Evolutionary conservation across 2,113 vertebrate species (phyloP), one percentile per base, ranked within the genome.

Genomic region (Sporophila hypoxantha): DNA sequence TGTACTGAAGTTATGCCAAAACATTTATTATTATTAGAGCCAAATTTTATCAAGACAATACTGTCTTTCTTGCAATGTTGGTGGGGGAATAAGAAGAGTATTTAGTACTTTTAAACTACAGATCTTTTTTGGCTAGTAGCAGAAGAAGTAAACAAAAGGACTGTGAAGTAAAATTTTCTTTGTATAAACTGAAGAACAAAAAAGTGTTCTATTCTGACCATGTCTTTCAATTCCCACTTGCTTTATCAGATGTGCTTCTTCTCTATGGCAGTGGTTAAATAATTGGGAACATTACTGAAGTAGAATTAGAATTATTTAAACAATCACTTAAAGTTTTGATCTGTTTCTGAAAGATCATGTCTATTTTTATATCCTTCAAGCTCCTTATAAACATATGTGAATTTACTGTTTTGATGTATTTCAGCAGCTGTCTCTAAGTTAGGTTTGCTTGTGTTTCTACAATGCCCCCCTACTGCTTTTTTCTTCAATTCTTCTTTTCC

Each of bases 321-420:
- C 20, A 32, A 37, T 65, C 14, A 42, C 11, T 68, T 69, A 62
- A 66, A 39, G 4, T 25, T 67, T 80, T 75, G 27, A 66, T 75
- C 27, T 60, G 27, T 77, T 90, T 92, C 65, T 85, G 41, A 19
- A 85, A 77, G 85, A 60, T 55, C n/a, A 39, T 19, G 19, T 79
- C n/a, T 73, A 18, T 17, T 2, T 77, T 85, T 22, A 8, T 76
- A n/a, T 55, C 12, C n/a, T 59, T 85, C 47, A 56, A 22, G 22
- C 42, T 78, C 12, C 68, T 42, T 27, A 34, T 80, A 56, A 83
- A 26, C 25, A 30, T 17, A 13, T 19, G 10, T 66, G 25, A 56
- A 55, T 82, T 77, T 87, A 62, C 20, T 69, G 18, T 82, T 34
- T 6, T 76, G 11, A 32, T 79, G 37, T 37, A 17, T 70, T 90